Conservation (phyloP, 2,888 invertebrate species). For the Atethmia centrago region DNA sequence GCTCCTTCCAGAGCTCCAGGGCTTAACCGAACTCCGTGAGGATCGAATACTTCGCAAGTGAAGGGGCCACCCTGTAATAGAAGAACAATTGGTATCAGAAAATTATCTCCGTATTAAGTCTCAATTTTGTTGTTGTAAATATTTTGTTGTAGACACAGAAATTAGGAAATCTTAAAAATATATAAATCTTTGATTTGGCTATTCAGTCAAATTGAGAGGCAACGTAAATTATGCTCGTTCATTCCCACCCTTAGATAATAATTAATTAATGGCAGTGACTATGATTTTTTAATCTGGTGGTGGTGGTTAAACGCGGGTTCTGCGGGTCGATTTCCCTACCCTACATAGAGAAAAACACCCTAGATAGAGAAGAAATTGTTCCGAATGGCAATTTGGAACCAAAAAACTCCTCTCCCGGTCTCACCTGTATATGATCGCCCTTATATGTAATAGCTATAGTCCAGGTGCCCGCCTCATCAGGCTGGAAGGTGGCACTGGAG, state of each 20-base stretch:
- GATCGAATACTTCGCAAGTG: conserved; percentile 98
- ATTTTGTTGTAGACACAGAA: not conserved
- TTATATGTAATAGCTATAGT: conserved; percentile 98
- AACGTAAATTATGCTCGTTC: not conserved
- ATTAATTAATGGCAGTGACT: not conserved
- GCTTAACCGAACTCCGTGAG: conserved; percentile 95
- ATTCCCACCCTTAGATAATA: not conserved
- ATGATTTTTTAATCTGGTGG: not conserved
- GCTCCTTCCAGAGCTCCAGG: conserved; percentile 94
- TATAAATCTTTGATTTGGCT: not conserved
- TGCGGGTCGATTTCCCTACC: not conserved
- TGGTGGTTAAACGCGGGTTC: not conserved
- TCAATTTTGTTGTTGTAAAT: not conserved
- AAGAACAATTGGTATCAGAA: conserved; percentile 24
- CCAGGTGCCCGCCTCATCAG: conserved; percentile 99
- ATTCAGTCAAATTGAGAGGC: not conserved
- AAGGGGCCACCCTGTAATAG: conserved; percentile 96
- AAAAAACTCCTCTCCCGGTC: not conserved
- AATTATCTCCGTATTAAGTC: not conserved
- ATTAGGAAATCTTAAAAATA: not conserved
- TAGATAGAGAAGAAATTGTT: not conserved
- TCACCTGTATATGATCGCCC: conserved; percentile 96
- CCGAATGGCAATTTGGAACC: not conserved
- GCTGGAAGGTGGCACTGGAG: conserved; percentile 98
- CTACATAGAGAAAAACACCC: not conserved